Evolutionary conservation across 2,888 invertebrate species (phyloP), one percentile per base, ranked within the genome.

Genomic region (Campopleginae sp.): DNA sequence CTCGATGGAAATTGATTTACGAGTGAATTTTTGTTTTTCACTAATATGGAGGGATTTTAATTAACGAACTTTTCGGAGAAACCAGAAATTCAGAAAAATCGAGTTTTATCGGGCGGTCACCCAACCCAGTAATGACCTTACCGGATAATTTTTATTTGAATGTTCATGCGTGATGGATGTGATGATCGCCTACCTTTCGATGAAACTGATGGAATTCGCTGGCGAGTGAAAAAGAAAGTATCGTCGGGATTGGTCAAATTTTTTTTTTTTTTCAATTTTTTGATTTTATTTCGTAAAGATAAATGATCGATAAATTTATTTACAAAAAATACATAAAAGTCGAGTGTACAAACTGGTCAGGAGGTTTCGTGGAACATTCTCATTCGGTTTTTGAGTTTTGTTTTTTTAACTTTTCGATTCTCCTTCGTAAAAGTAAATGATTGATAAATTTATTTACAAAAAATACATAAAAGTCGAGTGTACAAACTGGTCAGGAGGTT

Each of bases 341-440:
- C 46, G 14, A 54, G 58, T 58, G 58, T 14, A 58, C 10, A 10
- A 86, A 85, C 76, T 80, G 75, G 48, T 90, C 85, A 66, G 63
- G 51, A 46, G 5, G 46, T 61, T 42, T 23, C 65, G 27, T 76
- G 68, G 27, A 68, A 77, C 8, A 42, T 54, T 61, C 89, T 89
- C 75, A 92, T 90, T 80, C 91, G 91, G 61, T 87, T 87, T 80
- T 88, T 10, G 38, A 38, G 38, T 4, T 42, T 66, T 71, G n/a
- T n/a, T 2, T 65, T 33, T 8, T 14, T 19, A 78, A 27, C 31
- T 74, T 31, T 17, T 63, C 17, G 10, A 46, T 63, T 2, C 31
- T 38, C 17, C 51, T 19, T 66, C 14, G 27, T 14, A 23, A 3
- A 58, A 2, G 23, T 54, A 48, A n/a, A 48, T 48, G 1, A 51